phyloP scores from a whole-genome alignment of 2,113 vertebrate species.

The Thunnus maccoyii region DNA sequence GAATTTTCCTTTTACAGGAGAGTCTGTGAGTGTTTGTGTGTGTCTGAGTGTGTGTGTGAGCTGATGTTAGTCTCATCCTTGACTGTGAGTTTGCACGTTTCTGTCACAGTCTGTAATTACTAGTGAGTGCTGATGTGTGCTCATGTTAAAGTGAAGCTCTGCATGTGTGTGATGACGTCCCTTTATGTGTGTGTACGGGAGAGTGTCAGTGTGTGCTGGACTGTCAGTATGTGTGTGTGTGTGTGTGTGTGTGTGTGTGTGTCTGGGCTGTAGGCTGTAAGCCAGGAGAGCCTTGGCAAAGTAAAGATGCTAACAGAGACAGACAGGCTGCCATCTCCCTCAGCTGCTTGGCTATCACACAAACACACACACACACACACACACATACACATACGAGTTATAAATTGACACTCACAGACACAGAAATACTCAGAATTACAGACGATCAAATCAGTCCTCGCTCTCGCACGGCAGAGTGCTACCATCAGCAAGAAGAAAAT shows the following conservation, averaged over 20 bases:
- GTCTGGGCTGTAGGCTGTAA: conserved; percentile 35
- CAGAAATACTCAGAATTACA: conserved; percentile 34
- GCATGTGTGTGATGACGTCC: conserved; percentile 20
- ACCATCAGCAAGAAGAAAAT: conserved; percentile 61
- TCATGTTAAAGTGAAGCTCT: conserved; percentile 27
- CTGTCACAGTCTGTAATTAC: conserved; percentile 34
- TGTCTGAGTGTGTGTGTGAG: background rate
- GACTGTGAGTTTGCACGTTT: background rate
- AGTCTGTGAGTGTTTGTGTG: background rate
- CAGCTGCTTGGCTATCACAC: conserved; percentile 59
- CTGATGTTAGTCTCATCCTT: background rate
- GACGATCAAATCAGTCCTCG: conserved; percentile 39
- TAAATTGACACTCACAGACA: conserved; percentile 12
- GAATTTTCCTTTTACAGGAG: too few species aligned
- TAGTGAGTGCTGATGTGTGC: conserved; percentile 39
- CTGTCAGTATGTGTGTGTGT: background rate
- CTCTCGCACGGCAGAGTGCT: conserved; percentile 48
- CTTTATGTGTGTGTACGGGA: background rate
- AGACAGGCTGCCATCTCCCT: conserved; percentile 74
- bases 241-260: conserved; percentile 1
- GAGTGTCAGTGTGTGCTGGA: background rate
- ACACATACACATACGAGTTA: background rate
- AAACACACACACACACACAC: background rate
- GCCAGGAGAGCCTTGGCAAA: conserved; percentile 59
- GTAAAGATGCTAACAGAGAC: conserved; percentile 69